Percentiles rank a stretch among this genome's conserved stretches.
Conservation (phyloP, 1,140 invertebrate genomes). For the Neocloeon triangulifer region DNA sequence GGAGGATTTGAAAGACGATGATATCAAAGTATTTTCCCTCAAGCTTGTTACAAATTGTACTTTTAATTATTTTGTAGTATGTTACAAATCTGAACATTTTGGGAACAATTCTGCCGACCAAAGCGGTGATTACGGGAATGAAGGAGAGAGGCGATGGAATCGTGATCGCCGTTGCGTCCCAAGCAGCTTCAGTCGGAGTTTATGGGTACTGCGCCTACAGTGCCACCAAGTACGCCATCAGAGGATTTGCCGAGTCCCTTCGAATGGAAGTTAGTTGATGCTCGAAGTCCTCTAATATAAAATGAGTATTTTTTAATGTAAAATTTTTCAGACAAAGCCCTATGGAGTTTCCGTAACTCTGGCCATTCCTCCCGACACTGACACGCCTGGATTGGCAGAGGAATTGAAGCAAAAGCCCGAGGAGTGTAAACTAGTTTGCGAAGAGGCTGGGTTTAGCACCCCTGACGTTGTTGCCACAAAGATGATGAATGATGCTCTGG, state of each 20-base stretch:
- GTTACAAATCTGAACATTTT: slow-evolving; percentile 49
- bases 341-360: slow-evolving; percentile 71
- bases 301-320: not conserved
- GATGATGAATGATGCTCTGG: slow-evolving; percentile 61
- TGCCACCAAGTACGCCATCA: slow-evolving; percentile 80
- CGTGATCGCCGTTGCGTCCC: slow-evolving; percentile 71
- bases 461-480: slow-evolving; percentile 59
- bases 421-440: slow-evolving; percentile 75
- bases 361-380: slow-evolving; percentile 84
- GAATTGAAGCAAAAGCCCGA: slow-evolving; percentile 69
- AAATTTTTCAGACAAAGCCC: slow-evolving; percentile 29
- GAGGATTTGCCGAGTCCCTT: slow-evolving; percentile 81
- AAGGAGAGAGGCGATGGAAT: slow-evolving; percentile 40
- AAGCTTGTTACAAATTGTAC: too few species aligned
- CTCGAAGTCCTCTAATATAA: not conserved
- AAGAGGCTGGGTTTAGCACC: slow-evolving; percentile 45
- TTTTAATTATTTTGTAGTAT: slow-evolving; percentile 12
- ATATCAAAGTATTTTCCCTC: slow-evolving; percentile 31
- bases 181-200: slow-evolving; percentile 74
- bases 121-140: slow-evolving; percentile 42
- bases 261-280: slow-evolving; percentile 54
- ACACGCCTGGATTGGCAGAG: slow-evolving; percentile 81
- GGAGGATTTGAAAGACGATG: slow-evolving; percentile 49
- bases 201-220: slow-evolving; percentile 85
- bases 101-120: slow-evolving; percentile 44